Base-by-base conservation (phyloP, 2,888 invertebrate species). In the Epinotia nisella region DNA sequence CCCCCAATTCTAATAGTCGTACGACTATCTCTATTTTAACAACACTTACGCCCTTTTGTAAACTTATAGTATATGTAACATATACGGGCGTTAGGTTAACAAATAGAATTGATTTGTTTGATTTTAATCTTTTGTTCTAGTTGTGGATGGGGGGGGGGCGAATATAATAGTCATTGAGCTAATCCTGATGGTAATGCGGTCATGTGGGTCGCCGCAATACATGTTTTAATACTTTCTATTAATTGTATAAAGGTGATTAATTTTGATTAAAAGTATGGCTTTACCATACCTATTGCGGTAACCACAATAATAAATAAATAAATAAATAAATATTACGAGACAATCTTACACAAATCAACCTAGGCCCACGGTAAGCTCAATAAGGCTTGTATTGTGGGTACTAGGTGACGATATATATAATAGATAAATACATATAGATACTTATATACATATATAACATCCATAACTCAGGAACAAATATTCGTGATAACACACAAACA, bases 61-160 rank as follows among this genome's bases (percentile, higher is more conserved):
- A 21, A 10, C 29, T 1, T 39, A 15, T 39, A 1, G 39, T 87
- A 90, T 90, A 90, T 83, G 78, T 83, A 80, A 81, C 82, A 74
- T 81, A 91, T 92, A 92, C 92, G 92, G 93, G 92, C 85, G 84
- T 91, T 91, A 88, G 88, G 85, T 90, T 86, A 86, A 88, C 90
- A 88, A 91, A 91, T 88, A 85, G 88, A 90, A 91, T 92, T 90
- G 92, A 92, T 93, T 93, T 92, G 90, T 90, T 90, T 87, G 89
- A 89, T 90, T 85, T 86, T 88, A 85, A 90, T 90, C 87, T 86
- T 79, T 76, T 76, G 82, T 79, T 82, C 82, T 80, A 80, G 77
- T 84, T 82, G 72, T 74, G 70, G 65, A 56, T 35, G 61, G 71
- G 67, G 74, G 61, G 71, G 67, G 74, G 62, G 74, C 60, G 15